A percentile compares a stretch with the other conserved stretches of the same genome.
Evolutionary conservation across 2,113 vertebrate genomes (phyloP).

Genomic region (Pangasianodon gigas): DNA sequence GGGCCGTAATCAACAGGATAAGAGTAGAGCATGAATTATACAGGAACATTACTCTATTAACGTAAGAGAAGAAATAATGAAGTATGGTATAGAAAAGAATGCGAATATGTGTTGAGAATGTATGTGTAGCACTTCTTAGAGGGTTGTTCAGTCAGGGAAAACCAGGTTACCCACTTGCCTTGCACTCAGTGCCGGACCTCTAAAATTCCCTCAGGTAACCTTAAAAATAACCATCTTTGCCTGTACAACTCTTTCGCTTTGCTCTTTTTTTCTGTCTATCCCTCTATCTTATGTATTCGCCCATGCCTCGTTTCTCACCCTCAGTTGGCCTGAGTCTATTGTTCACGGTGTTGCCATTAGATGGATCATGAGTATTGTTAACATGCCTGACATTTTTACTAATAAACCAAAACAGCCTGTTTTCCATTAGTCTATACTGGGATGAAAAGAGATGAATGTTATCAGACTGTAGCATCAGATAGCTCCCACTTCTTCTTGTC

Average conservation of each 20-base stretch:
- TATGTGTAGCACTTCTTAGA: conserved; percentile 59
- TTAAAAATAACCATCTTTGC: conserved; percentile 68
- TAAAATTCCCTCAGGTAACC: conserved; percentile 56
- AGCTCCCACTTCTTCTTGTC: conserved; percentile 1
- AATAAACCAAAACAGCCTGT: conserved; percentile 35
- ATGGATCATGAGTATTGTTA: conserved; percentile 30
- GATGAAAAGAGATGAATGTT: conserved; percentile 24
- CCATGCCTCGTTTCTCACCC: not conserved
- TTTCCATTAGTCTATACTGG: conserved; percentile 1
- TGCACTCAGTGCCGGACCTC: conserved; percentile 62
- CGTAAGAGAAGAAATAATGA: not conserved
- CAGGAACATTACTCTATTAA: conserved; percentile 20
- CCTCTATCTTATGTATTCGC: not conserved
- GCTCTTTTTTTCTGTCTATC: not conserved
- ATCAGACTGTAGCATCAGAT: conserved; percentile 29
- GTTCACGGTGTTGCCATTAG: conserved; percentile 26
- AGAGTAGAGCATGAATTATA: not conserved
- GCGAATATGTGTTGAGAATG: conserved; percentile 45
- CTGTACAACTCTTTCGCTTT: conserved; percentile 1
- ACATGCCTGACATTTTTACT: not conserved
- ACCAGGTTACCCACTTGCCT: conserved; percentile 78
- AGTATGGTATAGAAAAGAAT: not conserved
- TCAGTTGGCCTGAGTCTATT: not conserved
- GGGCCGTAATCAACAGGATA: not conserved
- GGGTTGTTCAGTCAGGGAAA: conserved; percentile 63